These are phyloP conservation scores for Pseudochirops cupreus DNA, from an alignment of 2,797 vertebrate species.

Conservation along the genomic window DNA sequence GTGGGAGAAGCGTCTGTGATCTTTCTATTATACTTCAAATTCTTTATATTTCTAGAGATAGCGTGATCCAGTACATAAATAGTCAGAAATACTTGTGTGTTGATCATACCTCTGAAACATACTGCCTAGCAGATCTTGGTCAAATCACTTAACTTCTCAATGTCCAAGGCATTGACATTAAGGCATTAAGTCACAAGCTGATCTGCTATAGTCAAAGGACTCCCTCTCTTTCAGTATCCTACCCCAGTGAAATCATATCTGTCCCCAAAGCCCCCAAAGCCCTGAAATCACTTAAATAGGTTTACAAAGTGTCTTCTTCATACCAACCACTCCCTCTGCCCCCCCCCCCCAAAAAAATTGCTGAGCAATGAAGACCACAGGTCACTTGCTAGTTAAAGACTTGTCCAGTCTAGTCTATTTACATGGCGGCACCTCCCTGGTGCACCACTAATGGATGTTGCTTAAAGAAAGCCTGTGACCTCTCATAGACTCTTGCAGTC, in stretches of 20 bases:
- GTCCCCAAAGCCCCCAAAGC: background rate
- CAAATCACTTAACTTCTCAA: background rate
- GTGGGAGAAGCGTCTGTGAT: background rate
- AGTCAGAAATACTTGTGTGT: background rate
- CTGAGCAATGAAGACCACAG: background rate
- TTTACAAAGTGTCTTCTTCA: background rate
- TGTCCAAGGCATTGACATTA: background rate
- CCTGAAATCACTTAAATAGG: background rate
- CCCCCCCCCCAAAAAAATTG: background rate
- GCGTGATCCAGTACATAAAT: background rate
- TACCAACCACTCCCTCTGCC: background rate
- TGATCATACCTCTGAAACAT: background rate
- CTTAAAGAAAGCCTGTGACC: background rate
- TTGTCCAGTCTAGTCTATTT: accelerated
- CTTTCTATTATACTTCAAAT: background rate
- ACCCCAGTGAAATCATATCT: background rate
- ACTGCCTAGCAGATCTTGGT: background rate
- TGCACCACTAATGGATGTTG: accelerated
- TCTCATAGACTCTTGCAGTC: background rate
- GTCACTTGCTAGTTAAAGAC: background rate
- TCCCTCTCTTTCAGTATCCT: background rate
- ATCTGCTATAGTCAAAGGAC: background rate
- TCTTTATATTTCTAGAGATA: background rate
- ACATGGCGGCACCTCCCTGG: accelerated
- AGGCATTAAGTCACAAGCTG: background rate